Evolutionary conservation across 2,113 vertebrate genomes (phyloP).

Genomic region (Sinocyclocheilus grahami): DNA sequence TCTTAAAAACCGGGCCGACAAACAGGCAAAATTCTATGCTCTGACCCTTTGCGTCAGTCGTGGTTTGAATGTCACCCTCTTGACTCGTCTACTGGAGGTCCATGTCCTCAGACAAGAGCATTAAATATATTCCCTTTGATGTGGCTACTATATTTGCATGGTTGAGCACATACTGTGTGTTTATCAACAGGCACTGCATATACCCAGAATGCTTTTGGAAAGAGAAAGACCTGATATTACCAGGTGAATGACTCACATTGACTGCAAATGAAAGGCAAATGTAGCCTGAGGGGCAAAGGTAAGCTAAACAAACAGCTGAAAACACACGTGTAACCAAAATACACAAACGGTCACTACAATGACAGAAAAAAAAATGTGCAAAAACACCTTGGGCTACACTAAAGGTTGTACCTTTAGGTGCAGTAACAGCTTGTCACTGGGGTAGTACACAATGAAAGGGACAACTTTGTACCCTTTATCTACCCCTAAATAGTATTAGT

Average conservation of each 20-base stretch:
- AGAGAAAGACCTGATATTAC: neutral
- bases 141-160: neutral
- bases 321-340: neutral
- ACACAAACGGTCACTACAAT: neutral
- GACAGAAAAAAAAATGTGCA: neutral
- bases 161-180: neutral
- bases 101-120: neutral
- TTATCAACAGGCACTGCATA: neutral
- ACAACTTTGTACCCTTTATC: neutral
- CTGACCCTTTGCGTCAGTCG: neutral
- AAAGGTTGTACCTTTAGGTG: too few species aligned
- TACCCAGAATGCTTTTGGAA: neutral
- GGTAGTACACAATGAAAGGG: neutral
- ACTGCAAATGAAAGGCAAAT: slow-evolving; percentile 12
- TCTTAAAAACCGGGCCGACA: neutral
- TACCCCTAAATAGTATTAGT: neutral
- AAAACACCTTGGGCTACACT: neutral
- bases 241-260: neutral
- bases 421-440: neutral
- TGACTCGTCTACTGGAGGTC: neutral
- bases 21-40: neutral
- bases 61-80: neutral
- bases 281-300: neutral
- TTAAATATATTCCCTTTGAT: neutral
- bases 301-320: neutral